These are phyloP conservation scores for Spheniscus mendiculus DNA, from an alignment of 2,113 vertebrate species.

Conservation along the genomic window DNA sequence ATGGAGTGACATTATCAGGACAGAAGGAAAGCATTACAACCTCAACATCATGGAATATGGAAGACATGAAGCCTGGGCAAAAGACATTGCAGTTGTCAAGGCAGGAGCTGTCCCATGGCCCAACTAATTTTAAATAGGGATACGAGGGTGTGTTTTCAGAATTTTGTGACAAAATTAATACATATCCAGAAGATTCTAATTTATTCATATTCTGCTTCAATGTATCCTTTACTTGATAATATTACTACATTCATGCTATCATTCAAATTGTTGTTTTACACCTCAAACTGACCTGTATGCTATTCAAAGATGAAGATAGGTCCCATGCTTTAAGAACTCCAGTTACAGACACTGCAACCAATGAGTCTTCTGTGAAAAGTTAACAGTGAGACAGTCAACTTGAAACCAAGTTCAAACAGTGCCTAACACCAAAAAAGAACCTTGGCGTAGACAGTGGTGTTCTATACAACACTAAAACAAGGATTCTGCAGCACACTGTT, in stretches of 20 bases:
- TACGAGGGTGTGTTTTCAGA: background rate
- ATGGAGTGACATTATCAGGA: background rate
- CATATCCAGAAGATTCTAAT: background rate
- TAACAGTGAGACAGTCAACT: background rate
- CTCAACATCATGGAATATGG: background rate
- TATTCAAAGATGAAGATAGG: conserved; percentile 75
- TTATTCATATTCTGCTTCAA: background rate
- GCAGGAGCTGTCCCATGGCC: background rate
- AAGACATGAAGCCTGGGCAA: background rate
- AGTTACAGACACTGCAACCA: conserved; percentile 74
- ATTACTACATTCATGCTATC: background rate
- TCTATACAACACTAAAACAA: background rate
- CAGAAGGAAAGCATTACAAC: background rate
- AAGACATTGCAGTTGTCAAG: background rate
- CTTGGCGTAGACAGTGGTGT: background rate
- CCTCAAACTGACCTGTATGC: conserved; percentile 75
- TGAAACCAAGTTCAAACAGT: background rate
- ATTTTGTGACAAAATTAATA: background rate
- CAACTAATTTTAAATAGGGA: background rate
- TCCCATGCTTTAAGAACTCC: conserved; percentile 81
- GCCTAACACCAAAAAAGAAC: background rate
- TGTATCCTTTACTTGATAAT: background rate
- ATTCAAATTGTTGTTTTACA: background rate
- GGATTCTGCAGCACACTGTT: background rate
- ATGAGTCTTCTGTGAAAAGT: conserved; percentile 76